These are phyloP conservation scores for Pelochelys cantorii DNA, from an alignment of 2,797 vertebrate genomes.

Conservation along the genomic window DNA sequence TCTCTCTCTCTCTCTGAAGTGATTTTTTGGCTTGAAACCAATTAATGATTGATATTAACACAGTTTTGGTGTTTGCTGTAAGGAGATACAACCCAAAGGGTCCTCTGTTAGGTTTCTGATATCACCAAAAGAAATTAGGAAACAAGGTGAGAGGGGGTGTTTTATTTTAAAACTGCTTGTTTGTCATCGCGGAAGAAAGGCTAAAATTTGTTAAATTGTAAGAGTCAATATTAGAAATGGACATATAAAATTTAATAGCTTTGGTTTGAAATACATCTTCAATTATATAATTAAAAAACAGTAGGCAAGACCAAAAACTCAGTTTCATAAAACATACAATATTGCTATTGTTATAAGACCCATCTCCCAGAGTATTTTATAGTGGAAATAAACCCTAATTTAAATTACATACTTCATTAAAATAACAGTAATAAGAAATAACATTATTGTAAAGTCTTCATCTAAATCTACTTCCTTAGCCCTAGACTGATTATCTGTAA, in stretches of 20 bases:
- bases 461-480: constrained; percentile 76
- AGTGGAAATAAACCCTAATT: constrained; percentile 71
- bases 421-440: constrained; percentile 56
- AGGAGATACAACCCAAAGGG: not conserved
- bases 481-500: constrained; percentile 66
- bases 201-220: not conserved
- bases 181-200: not conserved
- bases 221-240: constrained; percentile 71
- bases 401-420: constrained; percentile 80
- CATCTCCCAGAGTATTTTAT: constrained; percentile 71
- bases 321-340: constrained; percentile 74
- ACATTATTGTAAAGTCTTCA: constrained; percentile 42
- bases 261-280: constrained; percentile 79
- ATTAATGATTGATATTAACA: not conserved
- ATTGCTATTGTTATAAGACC: constrained; percentile 73
- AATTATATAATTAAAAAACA: constrained; percentile 75
- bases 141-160: accelerated
- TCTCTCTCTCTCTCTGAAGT: accelerated
- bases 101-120: not conserved
- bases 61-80: not conserved
- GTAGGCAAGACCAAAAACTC: constrained; percentile 58
- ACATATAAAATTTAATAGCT: constrained; percentile 86
- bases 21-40: accelerated
- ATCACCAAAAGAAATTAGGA: not conserved
- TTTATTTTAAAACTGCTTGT: not conserved